Conservation (phyloP, 1,140 invertebrate species). For the Andrena cerasifolii region DNA sequence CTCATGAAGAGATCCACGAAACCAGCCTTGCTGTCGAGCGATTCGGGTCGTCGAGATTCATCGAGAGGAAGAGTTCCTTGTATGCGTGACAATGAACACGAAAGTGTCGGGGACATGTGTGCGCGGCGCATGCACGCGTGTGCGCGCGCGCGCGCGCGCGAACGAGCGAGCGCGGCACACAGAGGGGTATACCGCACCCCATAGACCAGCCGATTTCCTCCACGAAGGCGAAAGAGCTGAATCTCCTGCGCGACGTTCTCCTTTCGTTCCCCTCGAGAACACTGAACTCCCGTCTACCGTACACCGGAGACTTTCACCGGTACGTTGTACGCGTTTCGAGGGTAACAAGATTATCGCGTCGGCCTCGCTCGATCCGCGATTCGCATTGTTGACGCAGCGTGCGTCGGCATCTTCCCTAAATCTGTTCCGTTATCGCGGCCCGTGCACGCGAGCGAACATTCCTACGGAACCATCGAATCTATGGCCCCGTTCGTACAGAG, state of each 20-base stretch:
- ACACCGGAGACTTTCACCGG: conserved; percentile 60
- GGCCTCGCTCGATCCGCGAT: conserved; percentile 34
- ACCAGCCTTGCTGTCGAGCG: conserved; percentile 70
- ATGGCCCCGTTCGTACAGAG: no score
- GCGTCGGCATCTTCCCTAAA: neutral
- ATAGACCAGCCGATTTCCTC: conserved; percentile 28
- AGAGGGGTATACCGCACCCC: conserved; percentile 51
- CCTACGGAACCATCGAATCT: no score
- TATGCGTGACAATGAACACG: conserved; percentile 57
- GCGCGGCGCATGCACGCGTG: neutral
- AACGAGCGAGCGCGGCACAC: neutral
- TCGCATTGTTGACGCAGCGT: conserved; percentile 10
- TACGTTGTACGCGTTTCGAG: conserved; percentile 53
- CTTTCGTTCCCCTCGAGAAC: conserved; percentile 48
- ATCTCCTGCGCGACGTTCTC: conserved; percentile 48
- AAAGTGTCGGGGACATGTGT: conserved; percentile 15
- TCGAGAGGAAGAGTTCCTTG: conserved; percentile 53
- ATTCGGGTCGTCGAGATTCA: conserved; percentile 69
- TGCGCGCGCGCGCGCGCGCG: neutral
- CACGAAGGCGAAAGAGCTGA: conserved; percentile 38
- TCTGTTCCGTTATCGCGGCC: no score
- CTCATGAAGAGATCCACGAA: conserved; percentile 76
- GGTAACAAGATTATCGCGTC: conserved; percentile 64
- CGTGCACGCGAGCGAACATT: no score
- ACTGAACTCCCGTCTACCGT: conserved; percentile 43